Base-by-base conservation (phyloP, 2,888 invertebrate species). In the Amblyjoppa proteus region DNA sequence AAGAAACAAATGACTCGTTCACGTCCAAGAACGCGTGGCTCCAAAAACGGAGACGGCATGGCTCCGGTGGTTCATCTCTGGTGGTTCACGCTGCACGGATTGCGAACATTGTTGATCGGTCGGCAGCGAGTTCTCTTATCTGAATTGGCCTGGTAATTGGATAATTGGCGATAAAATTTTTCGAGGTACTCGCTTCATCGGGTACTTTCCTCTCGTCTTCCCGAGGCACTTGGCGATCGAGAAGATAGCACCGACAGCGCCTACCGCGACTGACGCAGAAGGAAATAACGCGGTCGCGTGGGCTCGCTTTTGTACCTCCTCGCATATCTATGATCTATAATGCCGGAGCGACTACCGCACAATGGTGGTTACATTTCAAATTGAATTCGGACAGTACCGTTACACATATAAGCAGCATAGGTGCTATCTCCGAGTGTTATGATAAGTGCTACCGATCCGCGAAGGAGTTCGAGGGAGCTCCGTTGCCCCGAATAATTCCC, bases 381-480 rank as follows among this genome's bases (percentile, higher is more conserved):
- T 89, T 88, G 87, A 90, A 91, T 91, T 90, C 88, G 88, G 85
- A 88, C 87, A 88, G 82, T 87, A 87, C 88, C 88, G 90, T 89
- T 82, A 81, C 75, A 58, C 34, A 56, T 75, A 74, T 41, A 64
- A 38, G 45, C 70, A 73, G 38, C 38, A 64, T 56, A 31, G 61
- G 41, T 69, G 58, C 61, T 56, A 56, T 31, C 61, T 51, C n/a
- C 69, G 34, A 75, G 68, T 56, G n/a, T 53, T 56, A 75, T 20
- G 68, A 28, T 41, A 56, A 69, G 74, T 58, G 28, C 34, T 34
- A 45, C 75, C 34, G 68, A 70, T 51, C 31, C 51, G 53, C 45
- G 53, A 64, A 34, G 16, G 16, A 64, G 34, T 34, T 16, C 64
- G 64, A 16, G 28, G 38, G 56, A 25, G 34, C 25, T 58, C 25